Evolutionary conservation across 92 coral and sea anemone species (phyloP), one percentile per base, ranked within the genome.

Genomic region (Epizoanthus fatuus): DNA sequence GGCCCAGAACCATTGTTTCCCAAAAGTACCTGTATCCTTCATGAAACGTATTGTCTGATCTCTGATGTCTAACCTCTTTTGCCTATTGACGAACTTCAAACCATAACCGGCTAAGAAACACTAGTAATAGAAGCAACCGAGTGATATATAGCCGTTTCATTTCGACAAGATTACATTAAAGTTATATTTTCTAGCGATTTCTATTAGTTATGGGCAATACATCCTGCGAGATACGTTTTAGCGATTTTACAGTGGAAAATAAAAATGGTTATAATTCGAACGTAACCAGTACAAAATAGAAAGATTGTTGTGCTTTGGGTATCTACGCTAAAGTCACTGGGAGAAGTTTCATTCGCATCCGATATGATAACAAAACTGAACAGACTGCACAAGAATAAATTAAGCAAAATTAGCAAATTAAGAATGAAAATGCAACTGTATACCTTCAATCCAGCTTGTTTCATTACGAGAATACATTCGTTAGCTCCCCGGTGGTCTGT

Each of bases 371-470:
- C 44, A 47, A 71, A 47, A 35, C 12, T 51, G 17, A n/a, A 49
- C 15, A 17, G 5, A 49, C 76, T 20, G 12, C 22, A 47, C 35
- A 19, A 45, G 76, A 71, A 71, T 71, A 71, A 71, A 71, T 19
- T 71, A 45, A 7, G 13, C 49, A 45, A 20, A 47, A 68, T 68
- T 68, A 68, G 44, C 22, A 16, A 16, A 19, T 47, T 45, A 20
- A 71, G 42, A 71, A 4, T 3, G 52, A 47, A 70, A 20, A 49
- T 51, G 0, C 8, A 22, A 22, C 8, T 6, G 52, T 15, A 40
- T 72, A 71, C 76, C 79, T 73, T 73, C 12, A 20, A 22, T 10
- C 35, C 16, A 2, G 40, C 42, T 20, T 55, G 79, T 73, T 75
- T 75, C 81, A 75, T 75, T 6, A 13, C 62, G 67, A 16, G 8